Evolutionary conservation across 2,888 invertebrate genomes (phyloP).

Genomic region (Scaptomyza tumidula): DNA sequence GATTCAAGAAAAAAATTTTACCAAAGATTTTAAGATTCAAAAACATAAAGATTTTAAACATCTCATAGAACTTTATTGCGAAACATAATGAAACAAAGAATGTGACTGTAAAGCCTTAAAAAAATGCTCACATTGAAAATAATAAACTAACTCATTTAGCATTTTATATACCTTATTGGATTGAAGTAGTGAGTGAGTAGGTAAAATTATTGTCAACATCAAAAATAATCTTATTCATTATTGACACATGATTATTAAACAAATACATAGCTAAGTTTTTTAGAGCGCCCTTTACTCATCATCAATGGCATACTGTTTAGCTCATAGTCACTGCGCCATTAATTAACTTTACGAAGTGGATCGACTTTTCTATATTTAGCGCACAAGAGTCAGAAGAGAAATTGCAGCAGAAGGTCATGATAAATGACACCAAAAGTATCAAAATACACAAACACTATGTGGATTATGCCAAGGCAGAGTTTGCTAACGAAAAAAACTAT

Average conservation of each 20-base stretch:
- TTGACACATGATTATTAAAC: slow-evolving; percentile 1
- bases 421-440: slow-evolving; percentile 77
- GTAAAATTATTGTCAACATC: too few species aligned
- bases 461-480: slow-evolving; percentile 24
- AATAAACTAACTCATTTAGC: too few species aligned
- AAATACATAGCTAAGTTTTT: neutral
- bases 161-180: neutral
- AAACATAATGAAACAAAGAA: too few species aligned
- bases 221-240: slow-evolving; percentile 4
- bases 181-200: too few species aligned
- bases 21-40: too few species aligned
- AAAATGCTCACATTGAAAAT: too few species aligned
- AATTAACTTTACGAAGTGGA: slow-evolving; percentile 33
- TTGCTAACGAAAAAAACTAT: slow-evolving; percentile 5
- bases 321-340: slow-evolving; percentile 20
- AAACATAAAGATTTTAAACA: too few species aligned
- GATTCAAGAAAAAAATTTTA: too few species aligned
- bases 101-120: too few species aligned
- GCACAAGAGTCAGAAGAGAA: slow-evolving; percentile 20
- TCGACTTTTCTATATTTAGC: slow-evolving; percentile 55
- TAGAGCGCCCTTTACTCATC: slow-evolving; percentile 19
- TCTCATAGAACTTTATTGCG: too few species aligned
- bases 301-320: slow-evolving; percentile 28
- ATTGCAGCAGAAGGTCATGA: slow-evolving; percentile 71
- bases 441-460: slow-evolving; percentile 57